Evolutionary conservation across 2,113 vertebrate species (phyloP).

Genomic region (Willisornis vidua): DNA sequence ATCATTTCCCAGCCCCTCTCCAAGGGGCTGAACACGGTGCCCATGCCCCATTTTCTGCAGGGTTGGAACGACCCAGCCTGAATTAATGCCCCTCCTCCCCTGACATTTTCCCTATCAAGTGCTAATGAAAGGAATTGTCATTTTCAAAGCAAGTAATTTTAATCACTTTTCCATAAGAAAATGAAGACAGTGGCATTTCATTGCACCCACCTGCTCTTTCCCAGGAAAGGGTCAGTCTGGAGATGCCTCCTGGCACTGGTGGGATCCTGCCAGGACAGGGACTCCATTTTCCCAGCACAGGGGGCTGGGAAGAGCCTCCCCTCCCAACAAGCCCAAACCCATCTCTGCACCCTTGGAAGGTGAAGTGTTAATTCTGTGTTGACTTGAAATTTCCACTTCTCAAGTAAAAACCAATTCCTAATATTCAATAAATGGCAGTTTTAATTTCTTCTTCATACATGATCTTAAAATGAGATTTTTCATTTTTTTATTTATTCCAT

Average conservation of each 20-base stretch:
- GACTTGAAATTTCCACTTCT: neutral
- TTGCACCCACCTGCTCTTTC: neutral
- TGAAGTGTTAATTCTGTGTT: accelerated
- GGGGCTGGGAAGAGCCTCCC: neutral
- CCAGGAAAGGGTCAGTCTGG: neutral
- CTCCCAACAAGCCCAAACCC: neutral
- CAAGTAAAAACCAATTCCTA: neutral
- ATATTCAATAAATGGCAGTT: constrained; percentile 58
- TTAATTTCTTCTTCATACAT: constrained; percentile 84
- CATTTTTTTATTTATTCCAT: constrained; percentile 99
- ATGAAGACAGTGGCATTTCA: neutral
- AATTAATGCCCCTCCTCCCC: neutral
- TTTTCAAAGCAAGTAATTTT: neutral
- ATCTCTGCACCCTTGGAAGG: accelerated
- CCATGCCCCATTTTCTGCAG: neutral
- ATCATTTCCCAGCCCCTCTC: neutral
- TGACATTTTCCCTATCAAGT: neutral
- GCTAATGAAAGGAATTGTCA: accelerated
- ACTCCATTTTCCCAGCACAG: accelerated
- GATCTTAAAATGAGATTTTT: constrained; percentile 98
- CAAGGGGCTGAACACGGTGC: neutral
- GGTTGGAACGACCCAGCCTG: neutral
- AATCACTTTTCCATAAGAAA: neutral
- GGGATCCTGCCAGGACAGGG: accelerated
- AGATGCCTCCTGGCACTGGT: neutral